Evolutionary conservation across 2,113 vertebrate genomes (phyloP).

Genomic region (Rhabdornis inornatus): DNA sequence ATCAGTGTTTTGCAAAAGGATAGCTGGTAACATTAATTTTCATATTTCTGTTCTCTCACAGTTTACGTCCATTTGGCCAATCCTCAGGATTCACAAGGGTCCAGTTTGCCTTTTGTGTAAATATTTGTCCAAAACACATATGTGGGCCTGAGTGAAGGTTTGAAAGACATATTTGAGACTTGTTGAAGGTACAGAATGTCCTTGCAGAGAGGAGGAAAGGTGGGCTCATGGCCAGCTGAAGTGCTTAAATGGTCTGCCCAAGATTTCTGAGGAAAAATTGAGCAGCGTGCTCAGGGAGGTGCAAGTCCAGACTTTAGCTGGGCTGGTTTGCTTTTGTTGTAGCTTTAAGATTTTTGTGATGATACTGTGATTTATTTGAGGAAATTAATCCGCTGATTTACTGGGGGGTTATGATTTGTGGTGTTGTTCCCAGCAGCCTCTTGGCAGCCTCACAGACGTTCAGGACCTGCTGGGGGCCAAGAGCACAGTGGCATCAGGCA

Average conservation of each 20-base stretch:
- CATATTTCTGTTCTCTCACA: neutral
- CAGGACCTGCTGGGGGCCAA: neutral
- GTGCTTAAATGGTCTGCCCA: neutral
- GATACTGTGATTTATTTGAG: neutral
- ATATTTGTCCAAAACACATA: neutral
- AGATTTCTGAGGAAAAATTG: neutral
- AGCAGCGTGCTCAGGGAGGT: neutral
- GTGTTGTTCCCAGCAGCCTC: neutral
- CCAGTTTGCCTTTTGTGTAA: neutral
- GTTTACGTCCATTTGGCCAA: accelerated
- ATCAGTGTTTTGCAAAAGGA: neutral
- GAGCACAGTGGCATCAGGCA: neutral
- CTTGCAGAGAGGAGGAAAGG: neutral
- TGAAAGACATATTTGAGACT: neutral
- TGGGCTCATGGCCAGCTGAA: neutral
- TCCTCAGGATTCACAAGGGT: neutral
- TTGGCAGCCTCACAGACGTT: neutral
- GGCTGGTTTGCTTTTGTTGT: neutral
- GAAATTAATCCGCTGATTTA: neutral
- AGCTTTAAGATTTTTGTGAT: neutral
- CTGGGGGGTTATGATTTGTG: neutral
- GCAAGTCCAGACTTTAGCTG: neutral
- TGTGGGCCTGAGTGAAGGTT: neutral
- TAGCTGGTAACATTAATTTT: neutral
- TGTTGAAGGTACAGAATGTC: neutral